A percentile compares a stretch with the other conserved stretches of the same genome.
Conservation (phyloP, 2,888 invertebrate genomes). For the Apeira syringaria region DNA sequence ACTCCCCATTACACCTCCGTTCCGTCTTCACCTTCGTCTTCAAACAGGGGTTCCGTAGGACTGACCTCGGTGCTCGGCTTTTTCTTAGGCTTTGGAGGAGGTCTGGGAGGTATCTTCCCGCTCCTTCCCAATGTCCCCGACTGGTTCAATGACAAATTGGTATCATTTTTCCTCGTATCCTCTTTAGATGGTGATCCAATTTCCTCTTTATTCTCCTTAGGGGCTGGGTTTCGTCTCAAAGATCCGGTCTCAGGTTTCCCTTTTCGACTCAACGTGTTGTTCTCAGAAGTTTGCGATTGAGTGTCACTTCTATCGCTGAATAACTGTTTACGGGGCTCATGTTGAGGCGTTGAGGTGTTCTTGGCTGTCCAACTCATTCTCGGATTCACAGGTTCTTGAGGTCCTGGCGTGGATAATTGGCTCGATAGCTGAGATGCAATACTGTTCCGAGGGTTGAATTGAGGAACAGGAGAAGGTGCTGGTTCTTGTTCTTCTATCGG, state of each 20-base stretch:
- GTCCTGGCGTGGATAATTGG: constrained; percentile 75
- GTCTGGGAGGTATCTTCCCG: constrained; percentile 91
- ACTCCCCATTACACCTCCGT: constrained; percentile 90
- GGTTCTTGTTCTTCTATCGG: constrained; percentile 82
- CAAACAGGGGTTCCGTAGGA: constrained; percentile 89
- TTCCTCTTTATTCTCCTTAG: constrained; percentile 62
- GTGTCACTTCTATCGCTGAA: constrained; percentile 65
- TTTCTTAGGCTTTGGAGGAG: constrained; percentile 93
- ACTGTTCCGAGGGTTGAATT: constrained; percentile 74
- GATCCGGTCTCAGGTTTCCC: constrained; percentile 82
- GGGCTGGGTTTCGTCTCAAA: constrained; percentile 56
- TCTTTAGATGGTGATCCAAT: constrained; percentile 65
- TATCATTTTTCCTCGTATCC: constrained; percentile 63
- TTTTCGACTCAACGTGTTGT: constrained; percentile 67
- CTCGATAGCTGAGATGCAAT: constrained; percentile 76
- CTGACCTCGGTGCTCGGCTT: constrained; percentile 84
- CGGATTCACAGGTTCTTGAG: constrained; percentile 73
- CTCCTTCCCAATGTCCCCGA: constrained; percentile 74
- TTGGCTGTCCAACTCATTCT: constrained; percentile 81
- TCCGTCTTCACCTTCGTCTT: constrained; percentile 94
- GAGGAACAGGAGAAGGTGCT: constrained; percentile 76
- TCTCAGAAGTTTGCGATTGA: constrained; percentile 62
- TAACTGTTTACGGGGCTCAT: constrained; percentile 68
- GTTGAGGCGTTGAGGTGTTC: constrained; percentile 73
- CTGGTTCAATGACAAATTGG: constrained; percentile 61